A percentile compares a stretch with the other conserved stretches of the same genome.
Evolutionary conservation across 1,140 invertebrate species (phyloP).

Genomic region (Proctacanthus coquilletti): DNA sequence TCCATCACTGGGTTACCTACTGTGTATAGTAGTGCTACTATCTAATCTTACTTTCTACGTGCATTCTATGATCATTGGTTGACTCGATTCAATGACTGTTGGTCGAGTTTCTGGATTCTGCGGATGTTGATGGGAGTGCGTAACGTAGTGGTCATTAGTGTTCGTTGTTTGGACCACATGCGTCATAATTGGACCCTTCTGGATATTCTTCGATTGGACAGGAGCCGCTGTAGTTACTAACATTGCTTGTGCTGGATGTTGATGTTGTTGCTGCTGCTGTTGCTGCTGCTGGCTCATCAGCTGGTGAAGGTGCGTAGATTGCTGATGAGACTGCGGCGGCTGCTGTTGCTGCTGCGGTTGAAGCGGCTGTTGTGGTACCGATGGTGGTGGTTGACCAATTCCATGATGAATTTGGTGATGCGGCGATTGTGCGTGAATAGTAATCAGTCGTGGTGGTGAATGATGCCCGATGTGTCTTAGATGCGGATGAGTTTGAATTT

Average conservation of each 20-base stretch:
- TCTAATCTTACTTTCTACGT: conserved; percentile 40
- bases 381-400: conserved; percentile 5
- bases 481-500: conserved; percentile 16
- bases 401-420: conserved; percentile 5
- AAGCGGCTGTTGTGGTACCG: conserved; percentile 3
- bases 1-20: too few relatives aligned
- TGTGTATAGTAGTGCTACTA: too few relatives aligned
- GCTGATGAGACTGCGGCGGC: conserved; percentile 10
- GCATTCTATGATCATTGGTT: conserved; percentile 76
- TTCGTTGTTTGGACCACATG: conserved; percentile 15
- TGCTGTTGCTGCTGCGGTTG: neutral
- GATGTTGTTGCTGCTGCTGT: conserved; percentile 16
- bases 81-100: conserved; percentile 68
- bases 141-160: conserved; percentile 10
- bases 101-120: conserved; percentile 50
- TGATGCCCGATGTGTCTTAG: conserved; percentile 17
- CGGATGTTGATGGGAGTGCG: conserved; percentile 30
- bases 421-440: conserved; percentile 11
- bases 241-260: conserved; percentile 41
- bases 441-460: conserved; percentile 20
- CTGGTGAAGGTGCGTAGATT: conserved; percentile 7
- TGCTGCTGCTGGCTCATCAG: conserved; percentile 10
- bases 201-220: neutral
- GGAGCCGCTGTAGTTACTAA: conserved; percentile 36
- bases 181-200: conserved; percentile 29